Conservation (phyloP, 2,797 vertebrate genomes). For the Siniperca obscura region DNA sequence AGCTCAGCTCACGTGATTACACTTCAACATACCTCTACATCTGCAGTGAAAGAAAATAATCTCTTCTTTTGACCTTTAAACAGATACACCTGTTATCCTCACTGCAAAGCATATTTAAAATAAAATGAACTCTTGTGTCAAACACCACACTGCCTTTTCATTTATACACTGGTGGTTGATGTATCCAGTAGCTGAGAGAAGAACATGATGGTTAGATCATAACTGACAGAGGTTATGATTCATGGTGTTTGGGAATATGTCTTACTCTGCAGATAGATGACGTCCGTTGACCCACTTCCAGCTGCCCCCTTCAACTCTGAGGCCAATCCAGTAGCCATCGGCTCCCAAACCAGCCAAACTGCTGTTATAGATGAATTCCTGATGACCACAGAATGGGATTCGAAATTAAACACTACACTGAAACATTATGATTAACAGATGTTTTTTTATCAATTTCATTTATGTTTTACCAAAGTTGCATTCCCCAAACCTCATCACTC, state of each 20-base stretch:
- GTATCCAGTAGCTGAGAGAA: background rate
- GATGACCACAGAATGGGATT: background rate
- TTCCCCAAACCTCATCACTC: background rate
- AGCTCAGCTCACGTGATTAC: too few species aligned
- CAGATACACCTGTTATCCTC: too few species aligned
- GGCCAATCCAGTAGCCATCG: background rate
- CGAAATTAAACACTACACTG: background rate
- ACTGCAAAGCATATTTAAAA: too few species aligned
- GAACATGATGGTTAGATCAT: background rate
- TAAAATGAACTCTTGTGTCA: too few species aligned
- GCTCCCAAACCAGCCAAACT: background rate
- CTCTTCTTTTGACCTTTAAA: too few species aligned
- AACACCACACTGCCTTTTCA: too few species aligned
- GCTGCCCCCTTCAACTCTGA: background rate
- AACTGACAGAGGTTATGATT: background rate
- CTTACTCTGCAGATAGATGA: background rate
- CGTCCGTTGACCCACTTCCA: conserved; percentile 12
- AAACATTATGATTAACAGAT: background rate
- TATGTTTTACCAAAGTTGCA: background rate
- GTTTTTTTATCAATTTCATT: background rate
- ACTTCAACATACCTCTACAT: too few species aligned
- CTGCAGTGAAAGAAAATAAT: too few species aligned
- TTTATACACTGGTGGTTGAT: background rate
- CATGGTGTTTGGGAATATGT: background rate
- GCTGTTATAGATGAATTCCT: conserved; percentile 10